Conservation (phyloP, 1,140 invertebrate species). For the Plutomurus gul region DNA sequence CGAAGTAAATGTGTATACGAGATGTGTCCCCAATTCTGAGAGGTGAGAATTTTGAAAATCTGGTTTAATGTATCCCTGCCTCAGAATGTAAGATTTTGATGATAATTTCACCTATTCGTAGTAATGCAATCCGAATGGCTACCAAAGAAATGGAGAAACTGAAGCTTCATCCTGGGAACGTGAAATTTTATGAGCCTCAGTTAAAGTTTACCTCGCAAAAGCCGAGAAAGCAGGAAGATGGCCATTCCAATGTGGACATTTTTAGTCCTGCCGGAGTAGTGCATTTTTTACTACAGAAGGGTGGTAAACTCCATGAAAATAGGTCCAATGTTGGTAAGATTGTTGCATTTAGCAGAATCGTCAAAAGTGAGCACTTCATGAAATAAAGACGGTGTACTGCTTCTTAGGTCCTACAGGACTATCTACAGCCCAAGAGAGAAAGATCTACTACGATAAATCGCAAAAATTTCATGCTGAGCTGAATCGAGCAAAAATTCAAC, state of each 20-base stretch:
- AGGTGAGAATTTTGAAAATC: neutral
- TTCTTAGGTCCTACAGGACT: neutral
- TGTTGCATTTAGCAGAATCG: neutral
- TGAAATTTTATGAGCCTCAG: neutral
- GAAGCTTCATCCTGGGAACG: neutral
- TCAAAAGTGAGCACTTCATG: neutral
- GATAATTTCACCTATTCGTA: neutral
- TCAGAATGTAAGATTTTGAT: neutral
- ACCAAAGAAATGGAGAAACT: neutral
- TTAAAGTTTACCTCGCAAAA: neutral
- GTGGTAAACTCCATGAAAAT: neutral
- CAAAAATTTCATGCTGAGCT: neutral
- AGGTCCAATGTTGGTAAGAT: neutral
- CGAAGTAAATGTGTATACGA: slow-evolving; percentile 1
- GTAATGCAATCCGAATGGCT: neutral
- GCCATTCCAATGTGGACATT: neutral
- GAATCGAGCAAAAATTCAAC: neutral
- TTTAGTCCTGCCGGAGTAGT: neutral
- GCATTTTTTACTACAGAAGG: neutral
- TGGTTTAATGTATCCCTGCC: neutral
- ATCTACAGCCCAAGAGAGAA: neutral
- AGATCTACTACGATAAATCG: neutral
- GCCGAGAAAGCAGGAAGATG: neutral
- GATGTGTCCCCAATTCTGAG: neutral
- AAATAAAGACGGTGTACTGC: neutral